These are phyloP conservation scores for Ptychadena robeensis DNA, from an alignment of 2,797 vertebrate genomes.

Conservation along the genomic window DNA sequence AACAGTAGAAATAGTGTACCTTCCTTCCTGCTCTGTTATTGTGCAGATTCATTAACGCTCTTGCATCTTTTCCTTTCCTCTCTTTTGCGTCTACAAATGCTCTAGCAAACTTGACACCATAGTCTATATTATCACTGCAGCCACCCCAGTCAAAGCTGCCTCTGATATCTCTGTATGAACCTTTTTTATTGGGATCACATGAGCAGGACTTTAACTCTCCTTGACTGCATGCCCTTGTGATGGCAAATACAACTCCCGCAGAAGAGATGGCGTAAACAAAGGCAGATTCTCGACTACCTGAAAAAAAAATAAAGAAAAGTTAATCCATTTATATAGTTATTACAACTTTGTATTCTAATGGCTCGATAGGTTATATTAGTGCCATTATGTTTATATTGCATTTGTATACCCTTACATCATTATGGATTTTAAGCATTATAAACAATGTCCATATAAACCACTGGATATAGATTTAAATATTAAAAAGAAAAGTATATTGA, in stretches of 20 bases:
- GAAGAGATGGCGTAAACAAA: slow-evolving; percentile 96
- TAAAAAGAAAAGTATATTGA: not conserved
- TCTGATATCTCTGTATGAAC: slow-evolving; percentile 82
- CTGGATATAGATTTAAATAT: too few relatives aligned
- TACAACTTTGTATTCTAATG: too few relatives aligned
- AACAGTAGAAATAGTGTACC: slow-evolving; percentile 72
- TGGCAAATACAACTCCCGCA: slow-evolving; percentile 90
- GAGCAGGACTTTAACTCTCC: slow-evolving; percentile 93
- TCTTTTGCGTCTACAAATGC: slow-evolving; percentile 93
- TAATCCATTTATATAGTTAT: too few relatives aligned
- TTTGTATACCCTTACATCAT: too few relatives aligned
- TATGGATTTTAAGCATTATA: too few relatives aligned
- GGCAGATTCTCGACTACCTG: slow-evolving; percentile 93
- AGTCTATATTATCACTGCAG: slow-evolving; percentile 94
- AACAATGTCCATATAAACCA: too few relatives aligned
- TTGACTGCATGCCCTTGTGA: slow-evolving; percentile 94
- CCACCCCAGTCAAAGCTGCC: slow-evolving; percentile 93
- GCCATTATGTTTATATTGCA: too few relatives aligned
- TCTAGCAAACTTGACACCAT: slow-evolving; percentile 89
- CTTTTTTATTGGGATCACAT: slow-evolving; percentile 91
- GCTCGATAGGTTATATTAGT: too few relatives aligned
- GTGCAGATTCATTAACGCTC: slow-evolving; percentile 94
- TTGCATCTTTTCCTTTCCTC: slow-evolving; percentile 86
- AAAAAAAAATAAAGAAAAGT: slow-evolving; percentile 36
- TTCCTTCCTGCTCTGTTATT: slow-evolving; percentile 94